A percentile compares a stretch with the other conserved stretches of the same genome.
Conservation (phyloP, 2,113 vertebrate species). For the Prunella himalayana region DNA sequence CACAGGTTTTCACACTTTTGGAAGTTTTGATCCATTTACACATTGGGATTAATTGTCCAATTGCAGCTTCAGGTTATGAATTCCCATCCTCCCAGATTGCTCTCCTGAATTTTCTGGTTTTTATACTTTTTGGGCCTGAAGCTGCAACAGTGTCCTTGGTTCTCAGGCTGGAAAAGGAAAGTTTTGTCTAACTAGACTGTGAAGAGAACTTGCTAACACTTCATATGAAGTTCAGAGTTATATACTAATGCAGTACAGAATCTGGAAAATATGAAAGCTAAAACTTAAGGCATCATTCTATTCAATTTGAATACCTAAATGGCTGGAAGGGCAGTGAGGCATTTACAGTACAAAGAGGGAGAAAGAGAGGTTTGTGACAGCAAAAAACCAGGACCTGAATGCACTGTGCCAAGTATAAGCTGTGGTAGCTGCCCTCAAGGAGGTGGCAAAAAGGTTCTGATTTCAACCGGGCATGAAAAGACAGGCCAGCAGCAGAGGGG, state of each 20-base stretch:
- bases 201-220: neutral
- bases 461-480: neutral
- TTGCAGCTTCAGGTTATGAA: neutral
- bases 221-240: neutral
- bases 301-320: neutral
- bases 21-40: neutral
- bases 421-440: neutral
- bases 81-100: neutral
- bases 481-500: neutral
- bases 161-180: neutral
- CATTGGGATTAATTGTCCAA: neutral
- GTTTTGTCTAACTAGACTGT: neutral
- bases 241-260: neutral
- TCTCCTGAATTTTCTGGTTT: fast-evolving
- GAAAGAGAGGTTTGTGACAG: neutral
- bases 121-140: too few relatives aligned
- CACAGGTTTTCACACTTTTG: neutral
- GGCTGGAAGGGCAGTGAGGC: neutral
- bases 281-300: neutral
- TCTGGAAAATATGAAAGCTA: neutral
- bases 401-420: neutral
- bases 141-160: neutral
- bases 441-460: neutral
- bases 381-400: neutral
- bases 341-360: neutral